A percentile compares a stretch with the other conserved stretches of the same genome.
Conservation (phyloP, 2,113 vertebrate species). For the Microtus ochrogaster region DNA sequence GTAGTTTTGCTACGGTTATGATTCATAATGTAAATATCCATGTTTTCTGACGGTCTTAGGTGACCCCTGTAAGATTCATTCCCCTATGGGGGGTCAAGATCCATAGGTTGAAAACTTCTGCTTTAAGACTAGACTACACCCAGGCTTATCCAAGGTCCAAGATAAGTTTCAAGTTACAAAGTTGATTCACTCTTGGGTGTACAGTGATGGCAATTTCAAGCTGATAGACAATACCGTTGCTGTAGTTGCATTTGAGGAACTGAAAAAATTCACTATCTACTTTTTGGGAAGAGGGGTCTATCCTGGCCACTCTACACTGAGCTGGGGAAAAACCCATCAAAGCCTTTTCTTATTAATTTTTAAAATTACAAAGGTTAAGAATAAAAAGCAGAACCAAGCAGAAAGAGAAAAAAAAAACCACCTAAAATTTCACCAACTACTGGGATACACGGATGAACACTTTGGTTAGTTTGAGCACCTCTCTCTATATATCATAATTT, state of each 20-base stretch:
- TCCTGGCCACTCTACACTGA: not conserved
- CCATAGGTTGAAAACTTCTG: not conserved
- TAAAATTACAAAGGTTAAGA: not conserved
- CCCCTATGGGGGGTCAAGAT: not conserved
- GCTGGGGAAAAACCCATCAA: not conserved
- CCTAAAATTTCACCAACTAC: not conserved
- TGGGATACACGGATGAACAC: not conserved
- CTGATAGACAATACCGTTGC: not conserved
- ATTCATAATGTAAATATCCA: not conserved
- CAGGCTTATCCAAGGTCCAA: constrained; percentile 14
- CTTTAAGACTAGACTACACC: not conserved
- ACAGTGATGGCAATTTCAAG: not conserved
- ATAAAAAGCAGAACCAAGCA: constrained; percentile 3
- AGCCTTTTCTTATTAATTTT: not conserved
- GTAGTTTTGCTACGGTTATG: too few relatives aligned
- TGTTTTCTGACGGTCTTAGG: not conserved
- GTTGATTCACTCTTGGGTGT: constrained; percentile 2
- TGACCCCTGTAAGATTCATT: not conserved
- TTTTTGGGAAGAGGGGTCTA: constrained; percentile 8
- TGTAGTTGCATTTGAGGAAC: constrained; percentile 5
- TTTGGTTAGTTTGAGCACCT: not conserved
- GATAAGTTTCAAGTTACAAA: constrained; percentile 53
- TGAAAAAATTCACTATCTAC: not conserved
- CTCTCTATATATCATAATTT: not conserved
- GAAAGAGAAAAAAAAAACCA: constrained; percentile 35